Conservation (phyloP, 2,888 invertebrate genomes). For the Cylindroiulus punctatus region DNA sequence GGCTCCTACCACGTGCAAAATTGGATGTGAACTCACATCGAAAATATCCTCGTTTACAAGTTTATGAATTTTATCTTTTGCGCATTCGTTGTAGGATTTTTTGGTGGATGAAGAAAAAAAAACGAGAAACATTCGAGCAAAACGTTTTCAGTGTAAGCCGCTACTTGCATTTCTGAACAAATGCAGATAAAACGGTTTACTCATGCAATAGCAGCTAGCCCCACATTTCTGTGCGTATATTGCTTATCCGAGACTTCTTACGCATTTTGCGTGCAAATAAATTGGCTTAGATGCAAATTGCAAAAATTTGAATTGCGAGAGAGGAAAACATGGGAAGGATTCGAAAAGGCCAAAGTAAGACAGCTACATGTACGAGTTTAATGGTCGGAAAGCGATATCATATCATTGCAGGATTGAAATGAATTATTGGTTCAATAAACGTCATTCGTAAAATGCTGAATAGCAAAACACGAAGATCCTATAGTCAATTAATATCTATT, state of each 20-base stretch:
- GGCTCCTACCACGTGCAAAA: not conserved
- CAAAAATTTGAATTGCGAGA: not conserved
- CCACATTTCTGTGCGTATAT: not conserved
- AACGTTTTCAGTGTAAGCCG: constrained; percentile 47
- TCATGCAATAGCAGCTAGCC: constrained; percentile 34
- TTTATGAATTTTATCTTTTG: constrained; percentile 20
- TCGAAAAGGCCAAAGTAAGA: not conserved
- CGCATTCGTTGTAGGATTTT: not conserved
- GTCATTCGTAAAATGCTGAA: not conserved
- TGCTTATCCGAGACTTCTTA: not conserved
- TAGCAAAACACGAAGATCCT: not conserved
- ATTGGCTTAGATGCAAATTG: constrained; percentile 43
- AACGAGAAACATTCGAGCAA: constrained; percentile 26
- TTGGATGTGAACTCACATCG: not conserved
- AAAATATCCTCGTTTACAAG: constrained; percentile 30
- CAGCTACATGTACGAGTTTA: not conserved
- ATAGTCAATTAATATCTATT: not conserved
- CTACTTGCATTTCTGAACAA: constrained; percentile 13
- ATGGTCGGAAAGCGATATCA: not conserved
- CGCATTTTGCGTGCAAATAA: constrained; percentile 36
- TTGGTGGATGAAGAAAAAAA: not conserved
- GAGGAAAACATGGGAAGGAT: not conserved
- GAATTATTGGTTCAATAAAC: constrained; percentile 2
- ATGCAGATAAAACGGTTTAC: constrained; percentile 35
- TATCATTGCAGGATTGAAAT: not conserved